Conservation (phyloP, 1,140 invertebrate species). For the Dreissena polymorpha region DNA sequence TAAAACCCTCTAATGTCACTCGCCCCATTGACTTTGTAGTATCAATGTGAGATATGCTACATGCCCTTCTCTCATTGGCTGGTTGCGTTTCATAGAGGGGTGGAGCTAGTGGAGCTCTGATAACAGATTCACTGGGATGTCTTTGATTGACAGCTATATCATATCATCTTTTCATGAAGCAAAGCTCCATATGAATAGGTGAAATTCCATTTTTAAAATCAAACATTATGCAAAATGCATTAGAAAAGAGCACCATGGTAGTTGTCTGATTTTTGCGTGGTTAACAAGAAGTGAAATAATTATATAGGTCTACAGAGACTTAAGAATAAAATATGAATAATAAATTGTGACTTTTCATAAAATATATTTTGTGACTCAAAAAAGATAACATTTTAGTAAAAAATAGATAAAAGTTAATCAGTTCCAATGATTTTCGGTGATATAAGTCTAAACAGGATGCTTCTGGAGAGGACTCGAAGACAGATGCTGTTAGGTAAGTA, state of each 20-base stretch:
- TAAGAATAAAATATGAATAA: no score
- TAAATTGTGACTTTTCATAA: slow-evolving; percentile 6
- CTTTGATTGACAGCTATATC: slow-evolving; percentile 1
- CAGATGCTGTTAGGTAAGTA: slow-evolving; percentile 34
- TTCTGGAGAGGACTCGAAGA: slow-evolving; percentile 37
- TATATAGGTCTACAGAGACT: no score
- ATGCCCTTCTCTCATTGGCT: not conserved
- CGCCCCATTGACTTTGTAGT: no score
- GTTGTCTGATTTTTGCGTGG: no score
- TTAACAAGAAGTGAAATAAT: no score
- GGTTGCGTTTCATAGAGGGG: not conserved
- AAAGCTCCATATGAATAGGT: not conserved
- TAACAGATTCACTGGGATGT: not conserved
- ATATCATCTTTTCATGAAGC: not conserved
- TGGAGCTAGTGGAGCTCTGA: not conserved
- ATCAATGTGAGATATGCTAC: not conserved
- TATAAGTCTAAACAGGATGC: slow-evolving; percentile 42
- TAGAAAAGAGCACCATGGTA: not conserved
- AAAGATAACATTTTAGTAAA: not conserved
- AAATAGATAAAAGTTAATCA: no score
- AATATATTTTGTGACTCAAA: slow-evolving; percentile 5
- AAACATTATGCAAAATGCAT: not conserved
- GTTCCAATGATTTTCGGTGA: slow-evolving; percentile 48
- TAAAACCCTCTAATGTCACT: not conserved
- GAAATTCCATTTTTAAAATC: slow-evolving; percentile 5